Percentiles rank a stretch among this genome's conserved stretches.
phyloP scores from a whole-genome alignment of 2,888 invertebrate species.

The Lymantria monacha region DNA sequence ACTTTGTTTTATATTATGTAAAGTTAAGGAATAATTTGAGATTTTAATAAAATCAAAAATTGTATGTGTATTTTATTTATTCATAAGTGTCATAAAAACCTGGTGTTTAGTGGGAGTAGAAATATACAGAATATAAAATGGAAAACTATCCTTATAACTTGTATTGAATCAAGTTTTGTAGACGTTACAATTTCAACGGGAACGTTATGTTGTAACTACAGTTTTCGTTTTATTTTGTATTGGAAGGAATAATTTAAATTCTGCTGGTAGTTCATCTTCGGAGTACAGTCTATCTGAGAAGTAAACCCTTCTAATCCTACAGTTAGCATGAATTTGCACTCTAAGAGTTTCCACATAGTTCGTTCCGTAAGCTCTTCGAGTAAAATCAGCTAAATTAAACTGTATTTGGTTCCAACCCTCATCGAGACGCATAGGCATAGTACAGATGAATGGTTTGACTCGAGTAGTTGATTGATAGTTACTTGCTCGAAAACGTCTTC shows the following conservation, averaged over 20 bases:
- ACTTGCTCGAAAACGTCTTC: conserved; percentile 93
- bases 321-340: conserved; percentile 98
- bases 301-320: conserved; percentile 93
- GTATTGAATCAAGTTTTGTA: conserved; percentile 49
- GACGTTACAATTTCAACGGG: conserved; percentile 24
- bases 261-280: conserved; percentile 96
- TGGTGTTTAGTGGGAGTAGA: conserved; percentile 34
- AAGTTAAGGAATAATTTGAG: too few relatives aligned
- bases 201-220: conserved; percentile 70
- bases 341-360: conserved; percentile 95
- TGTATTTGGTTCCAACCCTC: conserved; percentile 98
- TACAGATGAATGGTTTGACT: conserved; percentile 98
- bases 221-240: conserved; percentile 89
- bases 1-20: too few relatives aligned
- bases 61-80: conserved; percentile 8
- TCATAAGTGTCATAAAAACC: conserved; percentile 30
- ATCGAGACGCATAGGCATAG: conserved; percentile 97
- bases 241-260: conserved; percentile 97
- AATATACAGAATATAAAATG: conserved; percentile 43
- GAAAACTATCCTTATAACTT: conserved; percentile 56
- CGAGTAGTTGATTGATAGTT: conserved; percentile 97
- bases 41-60: not conserved
- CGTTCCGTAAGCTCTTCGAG: conserved; percentile 96
- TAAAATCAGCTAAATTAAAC: conserved; percentile 97
- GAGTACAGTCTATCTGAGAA: conserved; percentile 96